Base-by-base conservation (phyloP, 2,113 vertebrate genomes). In the Cyanoramphus novaezelandiae region DNA sequence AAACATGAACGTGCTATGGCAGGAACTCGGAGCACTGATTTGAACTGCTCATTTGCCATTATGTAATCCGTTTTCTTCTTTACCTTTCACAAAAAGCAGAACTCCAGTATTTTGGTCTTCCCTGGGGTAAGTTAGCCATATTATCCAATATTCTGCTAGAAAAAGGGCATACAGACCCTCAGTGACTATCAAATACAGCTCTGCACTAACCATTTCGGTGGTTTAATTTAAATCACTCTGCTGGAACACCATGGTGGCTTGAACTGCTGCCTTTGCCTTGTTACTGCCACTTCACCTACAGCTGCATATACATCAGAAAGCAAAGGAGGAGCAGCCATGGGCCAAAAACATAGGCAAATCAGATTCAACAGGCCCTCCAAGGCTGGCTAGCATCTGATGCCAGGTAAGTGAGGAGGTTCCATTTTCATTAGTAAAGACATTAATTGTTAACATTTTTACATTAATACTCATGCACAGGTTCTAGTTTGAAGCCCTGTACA, bases 271-370 rank as follows among this genome's bases (percentile, higher is more conserved):
- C 35, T 90, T 72, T 60, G 52, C 50, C 77, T 64, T 70, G 11
- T 67, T 76, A 53, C 27, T 90, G 50, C 27, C 47, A 52, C 72
- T 79, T 94, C 71, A 69, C 65, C 46, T 75, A n/a, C 16, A 90
- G 41, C 50, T 80, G 46, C 37, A 35, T 3, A 2, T 3, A 53
- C 8, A 2, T n/a, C 57, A 74, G 25, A 57, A 69, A 86, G 53
- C 20, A 62, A 18, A 3, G 17, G 24, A 47, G 28, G 29, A 70
- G 20, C 8, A 6, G n/a, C 53, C 14, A 31, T 0, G 0, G 52
- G 25, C 76, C 13, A 33, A 52, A 55, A 62, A 3, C 19, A 63
- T 5, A 82, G 0, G 2, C 41, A 28, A 16, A 72, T 18, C 18
- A 50, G 7, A 52, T 37, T 44, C 65, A 86, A 47, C 55, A 93